Evolutionary conservation across 2,888 invertebrate genomes (phyloP).

Genomic region (Melanotus villosus): DNA sequence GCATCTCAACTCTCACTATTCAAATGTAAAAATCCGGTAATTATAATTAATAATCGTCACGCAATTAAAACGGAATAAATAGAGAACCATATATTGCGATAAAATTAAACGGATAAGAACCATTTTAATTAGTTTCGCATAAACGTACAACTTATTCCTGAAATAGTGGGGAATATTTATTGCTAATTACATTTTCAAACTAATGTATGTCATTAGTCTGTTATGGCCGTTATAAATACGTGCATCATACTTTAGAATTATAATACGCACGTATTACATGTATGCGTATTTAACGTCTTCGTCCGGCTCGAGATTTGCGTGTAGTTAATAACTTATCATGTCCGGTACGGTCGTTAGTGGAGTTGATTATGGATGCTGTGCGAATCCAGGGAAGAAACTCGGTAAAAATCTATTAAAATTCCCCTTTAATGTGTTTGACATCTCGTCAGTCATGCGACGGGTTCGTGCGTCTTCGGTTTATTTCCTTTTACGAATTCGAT

Average conservation of each 20-base stretch:
- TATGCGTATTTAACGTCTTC: conserved; percentile 21
- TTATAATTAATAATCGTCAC: conserved; percentile 20
- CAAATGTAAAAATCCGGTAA: conserved; percentile 15
- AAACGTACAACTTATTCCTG: background rate
- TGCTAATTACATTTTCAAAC: background rate
- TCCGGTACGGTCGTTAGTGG: conserved; percentile 23
- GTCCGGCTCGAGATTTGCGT: conserved; percentile 13
- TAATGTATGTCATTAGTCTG: background rate
- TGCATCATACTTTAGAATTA: background rate
- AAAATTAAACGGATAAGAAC: background rate
- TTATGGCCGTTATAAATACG: conserved; percentile 1
- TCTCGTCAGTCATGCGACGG: background rate
- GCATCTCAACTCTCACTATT: conserved; percentile 19
- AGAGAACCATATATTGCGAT: background rate
- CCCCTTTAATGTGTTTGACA: background rate
- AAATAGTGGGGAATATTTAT: background rate
- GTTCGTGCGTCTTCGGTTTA: background rate
- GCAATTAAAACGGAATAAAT: conserved; percentile 4
- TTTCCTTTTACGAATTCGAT: background rate
- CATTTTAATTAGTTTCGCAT: background rate
- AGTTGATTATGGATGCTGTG: conserved; percentile 8
- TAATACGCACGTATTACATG: conserved; percentile 6
- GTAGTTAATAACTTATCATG: conserved; percentile 23
- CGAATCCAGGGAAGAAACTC: conserved; percentile 19
- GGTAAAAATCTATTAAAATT: conserved; percentile 4